Evolutionary conservation across 2,797 vertebrate genomes (phyloP), one percentile per base, ranked within the genome.

Genomic region (Ctenosaura bakeri): DNA sequence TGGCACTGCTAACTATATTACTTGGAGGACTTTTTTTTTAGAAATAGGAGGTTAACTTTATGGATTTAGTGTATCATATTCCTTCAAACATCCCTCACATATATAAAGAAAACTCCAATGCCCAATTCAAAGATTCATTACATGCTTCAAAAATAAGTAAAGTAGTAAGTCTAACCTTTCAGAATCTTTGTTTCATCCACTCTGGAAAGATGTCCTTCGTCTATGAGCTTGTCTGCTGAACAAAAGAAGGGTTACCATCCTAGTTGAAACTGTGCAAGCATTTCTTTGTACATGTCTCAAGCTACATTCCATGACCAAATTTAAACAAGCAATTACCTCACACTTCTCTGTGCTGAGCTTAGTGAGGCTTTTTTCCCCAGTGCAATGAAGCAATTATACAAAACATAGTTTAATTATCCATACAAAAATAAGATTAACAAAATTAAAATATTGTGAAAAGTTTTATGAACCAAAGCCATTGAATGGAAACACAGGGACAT

Each of bases 201-300:
- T 97, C 97, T 97, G 94, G 97, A 97, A 95, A 97, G 97, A 97
- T 97, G 97, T 94, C 97, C 97, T 95, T 98, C 97, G 79, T 97
- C 97, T 95, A 98, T 98, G 96, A 98, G 97, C 97, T 98, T 98
- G 96, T 97, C 97, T 98, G 97, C 96, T 97, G 97, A 98, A 97
- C 94, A 97, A 97, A 97, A 97, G 90, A 97, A 97, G 96, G 26
- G 95, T 97, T 97, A 97, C 93, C 93, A 96, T 95, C 92, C 93
- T 91, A 95, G 96, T 94, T 95, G 94, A 96, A 95, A 96, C 92
- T 76, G 79, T 95, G 95, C 73, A 93, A 95, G 95, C 92, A 94
- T 93, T 97, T 97, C 95, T 93, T 94, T 94, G 96, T 95, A 94
- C 79, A 0, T 87, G 94, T 94, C 96, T 94, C 95, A 94, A 94